A percentile compares a stretch with the other conserved stretches of the same genome.
Evolutionary conservation across 2,888 invertebrate genomes (phyloP).

Genomic region (Macropis europaea): DNA sequence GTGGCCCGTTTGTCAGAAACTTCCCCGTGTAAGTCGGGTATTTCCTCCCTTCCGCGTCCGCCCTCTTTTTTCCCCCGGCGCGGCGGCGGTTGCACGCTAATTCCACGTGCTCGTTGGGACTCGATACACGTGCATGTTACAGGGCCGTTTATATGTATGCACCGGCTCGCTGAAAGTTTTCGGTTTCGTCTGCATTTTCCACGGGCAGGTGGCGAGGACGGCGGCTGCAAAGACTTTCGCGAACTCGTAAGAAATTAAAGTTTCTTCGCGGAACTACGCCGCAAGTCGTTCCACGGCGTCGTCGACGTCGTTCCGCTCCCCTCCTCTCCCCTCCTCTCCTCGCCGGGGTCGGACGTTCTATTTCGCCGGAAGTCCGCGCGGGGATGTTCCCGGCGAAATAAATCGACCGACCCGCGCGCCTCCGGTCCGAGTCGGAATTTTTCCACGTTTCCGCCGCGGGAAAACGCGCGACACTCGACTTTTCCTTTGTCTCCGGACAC

Average conservation of each 20-base stretch:
- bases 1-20: constrained; percentile 33
- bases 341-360: not conserved
- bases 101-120: not conserved
- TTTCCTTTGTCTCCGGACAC: not conserved
- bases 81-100: constrained; percentile 1
- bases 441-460: not conserved
- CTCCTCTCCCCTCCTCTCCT: not conserved
- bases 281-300: constrained; percentile 30
- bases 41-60: not conserved
- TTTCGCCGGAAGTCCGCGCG: constrained; percentile 9
- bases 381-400: constrained; percentile 51
- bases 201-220: constrained; percentile 41
- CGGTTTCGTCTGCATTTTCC: constrained; percentile 47
- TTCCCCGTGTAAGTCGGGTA: constrained; percentile 13
- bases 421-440: not conserved
- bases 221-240: constrained; percentile 50
- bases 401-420: constrained; percentile 30
- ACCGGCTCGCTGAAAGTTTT: constrained; percentile 39
- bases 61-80: not conserved
- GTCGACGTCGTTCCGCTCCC: not conserved
- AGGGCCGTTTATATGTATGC: constrained; percentile 39
- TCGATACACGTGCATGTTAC: not conserved
- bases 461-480: not conserved
- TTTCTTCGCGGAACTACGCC: constrained; percentile 45
- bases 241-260: constrained; percentile 66